Conservation (phyloP, 2,888 invertebrate species). For the Lordiphosa andalusiaca region DNA sequence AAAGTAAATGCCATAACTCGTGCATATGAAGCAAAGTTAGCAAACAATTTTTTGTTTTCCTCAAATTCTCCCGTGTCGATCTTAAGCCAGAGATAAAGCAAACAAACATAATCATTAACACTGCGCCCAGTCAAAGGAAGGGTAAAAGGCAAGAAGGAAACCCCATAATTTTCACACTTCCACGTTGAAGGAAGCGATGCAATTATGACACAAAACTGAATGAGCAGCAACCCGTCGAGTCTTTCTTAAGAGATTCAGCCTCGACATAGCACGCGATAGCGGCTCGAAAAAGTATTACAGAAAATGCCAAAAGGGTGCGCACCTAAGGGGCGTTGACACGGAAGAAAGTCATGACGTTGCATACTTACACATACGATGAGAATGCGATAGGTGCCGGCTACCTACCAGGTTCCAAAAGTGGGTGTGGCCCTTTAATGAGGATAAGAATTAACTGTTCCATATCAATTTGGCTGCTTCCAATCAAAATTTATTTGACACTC, state of each 20-base stretch:
- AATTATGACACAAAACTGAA: slow-evolving; percentile 66
- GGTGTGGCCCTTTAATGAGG: slow-evolving; percentile 73
- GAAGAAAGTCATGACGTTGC: slow-evolving; percentile 61
- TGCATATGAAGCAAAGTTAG: slow-evolving; percentile 62
- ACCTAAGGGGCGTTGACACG: slow-evolving; percentile 54
- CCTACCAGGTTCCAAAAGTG: slow-evolving; percentile 45
- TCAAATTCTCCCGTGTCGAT: slow-evolving; percentile 35
- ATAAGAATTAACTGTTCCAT: slow-evolving; percentile 64
- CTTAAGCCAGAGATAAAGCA: slow-evolving; percentile 56
- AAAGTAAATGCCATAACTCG: slow-evolving; percentile 54
- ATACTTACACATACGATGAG: slow-evolving; percentile 55
- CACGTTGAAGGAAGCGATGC: slow-evolving; percentile 48
- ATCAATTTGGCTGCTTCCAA: slow-evolving; percentile 47
- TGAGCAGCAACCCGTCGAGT: slow-evolving; percentile 50
- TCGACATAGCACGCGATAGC: slow-evolving; percentile 62
- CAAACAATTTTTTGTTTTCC: slow-evolving; percentile 47
- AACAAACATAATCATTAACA: slow-evolving; percentile 64
- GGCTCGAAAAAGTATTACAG: slow-evolving; percentile 58
- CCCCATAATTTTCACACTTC: slow-evolving; percentile 73
- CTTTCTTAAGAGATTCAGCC: slow-evolving; percentile 39
- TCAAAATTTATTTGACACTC: slow-evolving; percentile 71
- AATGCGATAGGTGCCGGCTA: slow-evolving; percentile 22
- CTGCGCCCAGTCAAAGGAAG: slow-evolving; percentile 31
- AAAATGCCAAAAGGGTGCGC: slow-evolving; percentile 37
- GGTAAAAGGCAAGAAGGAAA: slow-evolving; percentile 43